Evolutionary conservation across 2,888 invertebrate species (phyloP).

Genomic region (Drosophila differens): DNA sequence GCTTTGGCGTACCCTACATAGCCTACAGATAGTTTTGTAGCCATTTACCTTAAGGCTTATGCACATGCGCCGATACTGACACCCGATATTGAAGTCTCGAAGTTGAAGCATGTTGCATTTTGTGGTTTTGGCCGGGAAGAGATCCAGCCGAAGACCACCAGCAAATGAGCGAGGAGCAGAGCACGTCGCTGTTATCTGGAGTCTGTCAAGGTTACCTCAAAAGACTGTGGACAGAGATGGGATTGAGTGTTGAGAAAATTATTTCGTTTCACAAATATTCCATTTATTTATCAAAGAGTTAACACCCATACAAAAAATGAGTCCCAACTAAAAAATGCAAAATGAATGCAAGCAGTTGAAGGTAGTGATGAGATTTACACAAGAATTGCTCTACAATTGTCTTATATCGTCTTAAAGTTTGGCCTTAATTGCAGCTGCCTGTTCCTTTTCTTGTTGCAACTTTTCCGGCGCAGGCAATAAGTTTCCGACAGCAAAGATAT

Average conservation of each 20-base stretch:
- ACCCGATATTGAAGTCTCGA: slow-evolving; percentile 12
- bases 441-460: neutral
- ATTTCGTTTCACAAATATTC: slow-evolving; percentile 52
- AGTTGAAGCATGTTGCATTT: slow-evolving; percentile 15
- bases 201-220: slow-evolving; percentile 14
- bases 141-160: slow-evolving; percentile 24
- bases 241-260: neutral
- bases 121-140: slow-evolving; percentile 32
- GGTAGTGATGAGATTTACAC: slow-evolving; percentile 46
- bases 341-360: slow-evolving; percentile 38
- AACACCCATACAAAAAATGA: slow-evolving; percentile 71
- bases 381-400: slow-evolving; percentile 41
- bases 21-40: neutral
- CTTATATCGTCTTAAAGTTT: slow-evolving; percentile 66
- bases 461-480: slow-evolving; percentile 84
- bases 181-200: neutral
- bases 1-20: neutral
- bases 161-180: slow-evolving; percentile 13
- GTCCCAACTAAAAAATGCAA: slow-evolving; percentile 40
- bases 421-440: slow-evolving; percentile 55
- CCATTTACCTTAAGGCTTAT: neutral
- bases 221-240: neutral
- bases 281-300: slow-evolving; percentile 70
- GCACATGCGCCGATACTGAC: slow-evolving; percentile 27
- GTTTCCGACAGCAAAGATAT: slow-evolving; percentile 96